Base-by-base conservation (phyloP, 2,888 invertebrate genomes). In the Chymomyza fuscimana region DNA sequence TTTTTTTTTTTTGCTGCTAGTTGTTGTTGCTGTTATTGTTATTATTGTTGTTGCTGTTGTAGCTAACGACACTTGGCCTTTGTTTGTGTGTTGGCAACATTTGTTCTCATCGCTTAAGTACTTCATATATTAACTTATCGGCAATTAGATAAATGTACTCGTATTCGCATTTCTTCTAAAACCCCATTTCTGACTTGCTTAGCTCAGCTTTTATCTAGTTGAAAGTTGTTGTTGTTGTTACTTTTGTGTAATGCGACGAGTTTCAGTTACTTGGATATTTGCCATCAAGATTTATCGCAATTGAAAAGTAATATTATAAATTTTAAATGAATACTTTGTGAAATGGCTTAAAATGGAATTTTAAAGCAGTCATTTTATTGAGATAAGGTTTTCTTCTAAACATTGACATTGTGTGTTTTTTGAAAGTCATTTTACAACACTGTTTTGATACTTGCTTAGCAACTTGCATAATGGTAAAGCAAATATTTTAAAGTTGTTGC, bases 121-220 rank as follows among this genome's bases (percentile, higher is more conserved):
- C 22, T 25, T 58, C 22, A 81, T 84, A 76, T 74, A 82, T 82
- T 84, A 77, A 80, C 73, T 74, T 82, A 82, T 85, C 77, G 82
- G 74, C 82, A 85, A 71, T 73, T 73, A 66, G 63, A 68, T 65
- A 58, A 50, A 65, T 40, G 46, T 65, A 56, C 56, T 65, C 54
- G 22, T 22, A 56, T 46, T 58, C 40, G 40, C 40, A 46, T 46
- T 46, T 46, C 40, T 46, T 10, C 40, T 1, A 46, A 59, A 62
- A 62, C 15, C n/a, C 62, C 62, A 40, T 50, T 62, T 12, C 62
- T 50, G n/a, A 25, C 19, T 62, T 15, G 50, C 15, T 25, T 25
- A 22, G 62, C 40, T 50, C 36, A 46, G 46, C 46, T 50, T 50
- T 50, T 62, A 62, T 62, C 50, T 60, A 9, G 32, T 32, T 32